phyloP scores from a whole-genome alignment of 2,888 invertebrate species.

The Flabesymbios commensalis region DNA sequence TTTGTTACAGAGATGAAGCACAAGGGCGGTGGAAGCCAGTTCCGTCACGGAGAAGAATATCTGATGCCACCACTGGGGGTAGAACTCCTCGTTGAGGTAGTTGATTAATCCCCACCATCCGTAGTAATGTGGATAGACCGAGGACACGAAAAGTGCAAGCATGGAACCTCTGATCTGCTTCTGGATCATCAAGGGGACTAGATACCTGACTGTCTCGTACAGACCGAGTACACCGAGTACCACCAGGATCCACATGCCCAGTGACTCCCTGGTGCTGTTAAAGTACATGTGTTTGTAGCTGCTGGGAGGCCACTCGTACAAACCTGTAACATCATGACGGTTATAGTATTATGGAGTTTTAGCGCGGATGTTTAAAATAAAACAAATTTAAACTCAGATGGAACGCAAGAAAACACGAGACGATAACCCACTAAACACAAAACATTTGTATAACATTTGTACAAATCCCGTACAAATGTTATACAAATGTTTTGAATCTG shows the following conservation, averaged over 20 bases:
- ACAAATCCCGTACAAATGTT: too few species aligned
- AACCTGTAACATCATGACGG: slow-evolving; percentile 37
- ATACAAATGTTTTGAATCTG: too few species aligned
- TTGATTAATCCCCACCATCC: slow-evolving; percentile 60
- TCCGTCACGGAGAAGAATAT: slow-evolving; percentile 58
- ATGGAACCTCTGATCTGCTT: slow-evolving; percentile 41
- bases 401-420: background rate
- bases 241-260: slow-evolving; percentile 50
- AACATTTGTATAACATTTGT: too few species aligned
- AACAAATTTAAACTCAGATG: background rate
- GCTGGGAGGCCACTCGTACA: slow-evolving; percentile 56
- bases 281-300: slow-evolving; percentile 59
- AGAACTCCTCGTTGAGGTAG: slow-evolving; percentile 59
- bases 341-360: background rate
- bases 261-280: slow-evolving; percentile 51
- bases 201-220: slow-evolving; percentile 54
- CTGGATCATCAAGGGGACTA: slow-evolving; percentile 42
- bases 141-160: slow-evolving; percentile 49
- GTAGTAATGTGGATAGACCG: slow-evolving; percentile 59
- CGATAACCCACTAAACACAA: background rate
- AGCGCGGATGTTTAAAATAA: background rate
- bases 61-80: slow-evolving; percentile 51
- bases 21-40: slow-evolving; percentile 46
- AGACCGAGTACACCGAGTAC: slow-evolving; percentile 40
- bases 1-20: slow-evolving; percentile 49